A percentile compares a stretch with the other conserved stretches of the same genome.
These are phyloP conservation scores for Atractosteus spatula DNA, from an alignment of 2,113 vertebrate species.

Conservation along the genomic window DNA sequence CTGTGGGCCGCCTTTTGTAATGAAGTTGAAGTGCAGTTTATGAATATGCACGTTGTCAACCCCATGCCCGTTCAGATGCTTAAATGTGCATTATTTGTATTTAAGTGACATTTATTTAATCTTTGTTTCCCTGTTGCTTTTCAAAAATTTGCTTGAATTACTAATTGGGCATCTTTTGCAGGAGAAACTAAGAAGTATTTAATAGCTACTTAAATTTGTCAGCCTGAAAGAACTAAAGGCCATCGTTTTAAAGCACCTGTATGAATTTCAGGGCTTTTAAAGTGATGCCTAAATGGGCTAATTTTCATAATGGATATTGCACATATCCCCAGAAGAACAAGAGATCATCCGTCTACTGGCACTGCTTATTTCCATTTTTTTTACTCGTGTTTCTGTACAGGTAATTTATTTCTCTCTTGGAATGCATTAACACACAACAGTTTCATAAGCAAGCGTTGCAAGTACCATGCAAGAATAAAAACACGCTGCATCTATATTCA, in stretches of 20 bases:
- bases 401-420: too few species aligned
- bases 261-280: conserved; percentile 10
- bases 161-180: conserved; percentile 59
- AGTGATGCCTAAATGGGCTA: not conserved
- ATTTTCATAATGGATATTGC: conserved; percentile 12
- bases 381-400: too few species aligned
- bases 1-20: conserved; percentile 37
- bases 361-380: too few species aligned
- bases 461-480: too few species aligned
- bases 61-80: conserved; percentile 57
- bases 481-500: too few species aligned
- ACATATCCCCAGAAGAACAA: conserved; percentile 12
- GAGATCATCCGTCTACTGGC: too few species aligned
- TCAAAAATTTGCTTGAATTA: conserved; percentile 53
- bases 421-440: too few species aligned
- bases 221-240: conserved; percentile 17
- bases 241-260: conserved; percentile 25
- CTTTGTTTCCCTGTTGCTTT: conserved; percentile 56
- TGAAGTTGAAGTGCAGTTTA: conserved; percentile 45
- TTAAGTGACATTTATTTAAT: conserved; percentile 67
- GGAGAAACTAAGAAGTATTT: conserved; percentile 15
- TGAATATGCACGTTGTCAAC: conserved; percentile 59
- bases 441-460: too few species aligned
- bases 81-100: conserved; percentile 67
- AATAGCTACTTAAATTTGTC: conserved; percentile 27